Base-by-base conservation (phyloP, 2,888 invertebrate genomes). In the Drosophila percnosoma region DNA sequence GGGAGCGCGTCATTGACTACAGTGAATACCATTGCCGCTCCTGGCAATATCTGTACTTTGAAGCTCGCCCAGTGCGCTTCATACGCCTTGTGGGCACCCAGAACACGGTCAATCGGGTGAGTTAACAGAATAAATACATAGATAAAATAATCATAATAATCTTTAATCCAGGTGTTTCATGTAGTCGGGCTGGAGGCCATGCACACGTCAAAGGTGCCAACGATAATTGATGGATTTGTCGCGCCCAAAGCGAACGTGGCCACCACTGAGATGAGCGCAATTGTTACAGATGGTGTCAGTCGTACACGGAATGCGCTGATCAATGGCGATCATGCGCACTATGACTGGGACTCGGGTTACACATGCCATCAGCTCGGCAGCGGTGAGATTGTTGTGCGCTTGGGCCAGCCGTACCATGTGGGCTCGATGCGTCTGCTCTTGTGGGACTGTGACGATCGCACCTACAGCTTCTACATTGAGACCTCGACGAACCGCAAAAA, bases 331-430 rank as follows among this genome's bases (percentile, higher is more conserved):
- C 97, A 96, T 63, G 95, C 96, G 89, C 96, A 97, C 93, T 99
- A 99, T 93, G 99, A 99, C 94, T 99, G 99, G 99, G 99, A 99
- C 93, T 97, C 97, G 63, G 99, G 99, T 75, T 99, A 99, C 93
- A 99, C 99, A 6, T 99, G 99, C 93, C 99, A 99, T 94, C 99
- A 99, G 94, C 94, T 98, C 73, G 98, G 98, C 83, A 97, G 97
- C 80, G 99, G 99, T 68, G 96, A 97, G 83, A 99, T 99, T 91
- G 95, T 98, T 85, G 97, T 99, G 73, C 98, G 99, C 93, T 95
- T 99, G 80, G 98, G 96, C 66, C 99, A 99, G 94, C 99, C 99
- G 4, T 99, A 98, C 93, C 95, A 98, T 91, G 95, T 99, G 74
- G 95, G 96, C 66, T 98, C 98, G 34, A 95, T 99, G 94, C 95